phyloP scores from a whole-genome alignment of 2,888 invertebrate genomes.

The Scaptomyza caliginosa region DNA sequence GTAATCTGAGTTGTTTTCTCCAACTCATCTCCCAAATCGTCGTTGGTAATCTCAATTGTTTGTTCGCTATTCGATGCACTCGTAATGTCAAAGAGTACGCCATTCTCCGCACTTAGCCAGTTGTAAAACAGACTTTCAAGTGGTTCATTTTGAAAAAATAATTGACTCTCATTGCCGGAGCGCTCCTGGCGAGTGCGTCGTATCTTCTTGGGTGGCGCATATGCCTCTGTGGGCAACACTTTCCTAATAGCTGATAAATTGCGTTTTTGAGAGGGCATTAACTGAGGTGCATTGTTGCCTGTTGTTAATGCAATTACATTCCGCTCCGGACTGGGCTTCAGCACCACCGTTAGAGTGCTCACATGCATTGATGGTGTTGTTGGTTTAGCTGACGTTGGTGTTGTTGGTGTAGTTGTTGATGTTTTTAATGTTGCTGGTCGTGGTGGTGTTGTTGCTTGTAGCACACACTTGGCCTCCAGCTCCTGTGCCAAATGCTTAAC shows the following conservation, averaged over 20 bases:
- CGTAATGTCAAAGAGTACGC: conserved; percentile 75
- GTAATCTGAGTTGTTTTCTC: conserved; percentile 33
- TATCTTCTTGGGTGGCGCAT: conserved; percentile 81
- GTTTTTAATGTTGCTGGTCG: not conserved
- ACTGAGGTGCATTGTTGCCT: conserved; percentile 15
- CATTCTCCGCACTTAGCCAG: conserved; percentile 80
- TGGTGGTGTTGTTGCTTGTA: conserved; percentile 31
- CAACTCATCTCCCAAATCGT: conserved; percentile 29
- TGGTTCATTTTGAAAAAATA: conserved; percentile 73
- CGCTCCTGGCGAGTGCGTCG: conserved; percentile 77
- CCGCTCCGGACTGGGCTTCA: conserved; percentile 69
- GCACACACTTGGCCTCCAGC: conserved; percentile 71
- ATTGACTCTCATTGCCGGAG: conserved; percentile 49
- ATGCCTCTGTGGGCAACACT: conserved; percentile 70
- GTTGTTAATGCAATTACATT: conserved; percentile 3
- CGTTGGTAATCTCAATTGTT: conserved; percentile 57
- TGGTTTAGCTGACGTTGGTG: not conserved
- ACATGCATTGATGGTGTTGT: conserved; percentile 57
- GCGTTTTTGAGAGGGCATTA: conserved; percentile 56
- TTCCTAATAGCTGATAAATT: conserved; percentile 61
- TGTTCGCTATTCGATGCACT: conserved; percentile 50
- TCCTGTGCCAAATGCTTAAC: conserved; percentile 72
- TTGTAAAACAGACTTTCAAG: conserved; percentile 79
- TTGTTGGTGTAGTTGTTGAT: not conserved
- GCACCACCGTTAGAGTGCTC: conserved; percentile 73